A percentile compares a stretch with the other conserved stretches of the same genome.
Evolutionary conservation across 2,113 vertebrate genomes (phyloP).

Genomic region (Drymodes brunneopygia): DNA sequence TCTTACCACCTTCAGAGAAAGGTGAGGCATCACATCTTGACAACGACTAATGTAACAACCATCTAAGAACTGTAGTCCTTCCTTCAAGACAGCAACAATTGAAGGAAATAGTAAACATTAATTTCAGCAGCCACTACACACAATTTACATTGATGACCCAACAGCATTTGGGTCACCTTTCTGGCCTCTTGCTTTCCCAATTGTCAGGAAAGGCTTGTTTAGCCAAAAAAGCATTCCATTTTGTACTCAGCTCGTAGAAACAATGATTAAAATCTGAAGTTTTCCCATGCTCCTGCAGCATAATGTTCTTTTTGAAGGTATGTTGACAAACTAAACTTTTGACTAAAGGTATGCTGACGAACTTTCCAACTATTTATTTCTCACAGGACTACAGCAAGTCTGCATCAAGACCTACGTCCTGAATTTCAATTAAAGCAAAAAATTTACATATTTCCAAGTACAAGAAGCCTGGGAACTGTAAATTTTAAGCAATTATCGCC

Average conservation of each 20-base stretch:
- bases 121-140: not conserved
- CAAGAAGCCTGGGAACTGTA: not conserved
- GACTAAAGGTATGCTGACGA: not conserved
- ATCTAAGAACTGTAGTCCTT: not conserved
- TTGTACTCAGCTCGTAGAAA: not conserved
- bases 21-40: not conserved
- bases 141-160: not conserved
- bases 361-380: not conserved
- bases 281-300: not conserved
- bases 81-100: not conserved
- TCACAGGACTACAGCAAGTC: not conserved
- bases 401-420: not conserved
- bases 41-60: not conserved
- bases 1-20: not conserved
- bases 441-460: not conserved
- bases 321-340: not conserved
- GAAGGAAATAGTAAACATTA: not conserved
- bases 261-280: rapidly evolving
- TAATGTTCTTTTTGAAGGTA: not conserved
- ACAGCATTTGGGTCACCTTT: not conserved
- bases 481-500: not conserved
- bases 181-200: not conserved
- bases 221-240: not conserved
- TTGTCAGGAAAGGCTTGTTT: not conserved
- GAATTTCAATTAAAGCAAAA: not conserved